Percentiles rank a stretch among this genome's conserved stretches.
Evolutionary conservation across 2,797 vertebrate genomes (phyloP).

Genomic region (Xenopus petersii): DNA sequence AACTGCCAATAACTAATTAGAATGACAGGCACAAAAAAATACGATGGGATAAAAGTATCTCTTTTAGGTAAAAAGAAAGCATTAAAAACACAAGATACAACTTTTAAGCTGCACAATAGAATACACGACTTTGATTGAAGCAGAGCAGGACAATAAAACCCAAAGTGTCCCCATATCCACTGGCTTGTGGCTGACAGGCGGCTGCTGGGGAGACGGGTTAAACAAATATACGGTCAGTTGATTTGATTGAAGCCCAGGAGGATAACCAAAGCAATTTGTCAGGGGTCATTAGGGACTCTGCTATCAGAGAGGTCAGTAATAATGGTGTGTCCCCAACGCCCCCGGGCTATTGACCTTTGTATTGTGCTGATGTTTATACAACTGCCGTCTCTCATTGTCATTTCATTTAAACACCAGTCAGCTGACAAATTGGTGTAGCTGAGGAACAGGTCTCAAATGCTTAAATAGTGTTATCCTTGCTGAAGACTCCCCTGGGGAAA

Average conservation of each 20-base stretch:
- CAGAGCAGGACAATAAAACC: too few species aligned
- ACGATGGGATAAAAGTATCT: too few species aligned
- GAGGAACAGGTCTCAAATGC: constrained; percentile 14
- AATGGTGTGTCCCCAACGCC: constrained; percentile 40
- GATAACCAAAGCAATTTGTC: constrained; percentile 18
- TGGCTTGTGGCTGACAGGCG: too few species aligned
- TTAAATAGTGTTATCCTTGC: constrained; percentile 14
- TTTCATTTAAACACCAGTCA: constrained; percentile 55
- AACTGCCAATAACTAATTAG: too few species aligned
- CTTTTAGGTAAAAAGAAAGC: too few species aligned
- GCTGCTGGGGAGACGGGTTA: too few species aligned
- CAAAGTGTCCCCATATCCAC: too few species aligned
- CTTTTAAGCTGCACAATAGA: too few species aligned
- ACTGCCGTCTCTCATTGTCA: constrained; percentile 54
- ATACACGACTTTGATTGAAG: too few species aligned
- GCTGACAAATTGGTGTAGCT: constrained; percentile 61
- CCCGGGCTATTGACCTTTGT: constrained; percentile 55
- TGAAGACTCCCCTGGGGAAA: background rate
- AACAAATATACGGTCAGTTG: background rate
- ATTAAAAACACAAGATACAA: too few species aligned
- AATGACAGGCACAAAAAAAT: too few species aligned
- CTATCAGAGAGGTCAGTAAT: background rate
- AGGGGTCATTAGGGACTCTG: constrained; percentile 14
- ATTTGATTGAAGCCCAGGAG: constrained; percentile 5
- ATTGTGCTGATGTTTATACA: constrained; percentile 53